Percentiles rank a stretch among this genome's conserved stretches.
phyloP scores from a whole-genome alignment of 2,797 vertebrate genomes.

The Coluber constrictor region DNA sequence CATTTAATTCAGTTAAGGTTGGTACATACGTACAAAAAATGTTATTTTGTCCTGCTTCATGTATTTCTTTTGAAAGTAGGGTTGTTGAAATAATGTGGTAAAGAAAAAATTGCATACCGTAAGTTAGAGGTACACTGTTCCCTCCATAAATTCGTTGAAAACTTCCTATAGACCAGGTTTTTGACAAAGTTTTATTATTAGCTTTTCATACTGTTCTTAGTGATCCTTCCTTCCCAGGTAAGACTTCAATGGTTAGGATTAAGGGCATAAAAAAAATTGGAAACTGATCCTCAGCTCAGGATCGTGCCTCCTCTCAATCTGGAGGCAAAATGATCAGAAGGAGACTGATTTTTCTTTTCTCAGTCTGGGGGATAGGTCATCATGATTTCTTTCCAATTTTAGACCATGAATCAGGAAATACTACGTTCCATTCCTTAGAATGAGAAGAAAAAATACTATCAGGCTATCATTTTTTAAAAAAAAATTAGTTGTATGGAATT shows the following conservation, averaged over 20 bases:
- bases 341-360: neutral
- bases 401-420: neutral
- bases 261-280: neutral
- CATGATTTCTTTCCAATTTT: neutral
- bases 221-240: neutral
- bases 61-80: neutral
- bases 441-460: neutral
- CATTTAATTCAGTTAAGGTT: slow-evolving; percentile 5
- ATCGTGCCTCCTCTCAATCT: neutral
- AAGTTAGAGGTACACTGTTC: too few relatives aligned
- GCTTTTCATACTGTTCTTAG: neutral
- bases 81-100: neutral
- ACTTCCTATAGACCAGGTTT: neutral
- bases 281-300: neutral
- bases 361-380: neutral
- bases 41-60: neutral
- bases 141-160: neutral
- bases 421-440: neutral
- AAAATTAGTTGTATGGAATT: neutral
- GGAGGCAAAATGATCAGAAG: neutral
- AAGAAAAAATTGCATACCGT: neutral
- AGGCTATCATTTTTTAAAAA: neutral
- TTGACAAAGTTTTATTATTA: neutral
- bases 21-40: neutral
- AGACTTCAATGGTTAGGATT: neutral